These are phyloP conservation scores for Psittacula echo DNA, from an alignment of 2,797 vertebrate species.

Conservation along the genomic window DNA sequence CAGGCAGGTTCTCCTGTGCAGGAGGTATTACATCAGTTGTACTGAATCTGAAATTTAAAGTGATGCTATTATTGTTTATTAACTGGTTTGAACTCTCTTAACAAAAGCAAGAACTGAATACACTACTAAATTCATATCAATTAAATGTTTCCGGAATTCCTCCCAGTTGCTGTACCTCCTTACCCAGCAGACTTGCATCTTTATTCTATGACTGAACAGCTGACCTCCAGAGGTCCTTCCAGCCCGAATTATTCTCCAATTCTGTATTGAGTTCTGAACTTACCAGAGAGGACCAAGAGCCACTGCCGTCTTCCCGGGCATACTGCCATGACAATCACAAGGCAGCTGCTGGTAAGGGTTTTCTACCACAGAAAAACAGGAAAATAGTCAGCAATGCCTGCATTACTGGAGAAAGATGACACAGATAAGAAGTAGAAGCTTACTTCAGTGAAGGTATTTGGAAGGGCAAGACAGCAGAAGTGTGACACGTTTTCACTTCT, in stretches of 20 bases:
- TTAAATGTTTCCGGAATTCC: background rate
- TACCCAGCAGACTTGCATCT: background rate
- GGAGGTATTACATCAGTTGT: fast-evolving
- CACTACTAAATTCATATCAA: background rate
- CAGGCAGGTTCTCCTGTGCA: background rate
- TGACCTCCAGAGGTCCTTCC: background rate
- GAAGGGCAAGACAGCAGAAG: background rate
- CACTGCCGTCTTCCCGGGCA: slow-evolving; percentile 94
- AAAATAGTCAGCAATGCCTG: background rate
- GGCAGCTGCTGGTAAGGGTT: slow-evolving; percentile 90
- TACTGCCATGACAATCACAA: slow-evolving; percentile 91
- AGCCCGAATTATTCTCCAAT: background rate
- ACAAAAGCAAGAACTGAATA: background rate
- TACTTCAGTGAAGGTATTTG: background rate
- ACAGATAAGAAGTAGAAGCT: background rate
- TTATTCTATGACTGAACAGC: background rate
- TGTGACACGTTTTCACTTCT: background rate
- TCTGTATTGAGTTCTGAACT: background rate
- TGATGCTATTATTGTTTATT: background rate
- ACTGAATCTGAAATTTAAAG: background rate
- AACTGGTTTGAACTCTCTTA: background rate
- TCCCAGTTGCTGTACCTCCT: background rate
- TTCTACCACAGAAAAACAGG: slow-evolving; percentile 64
- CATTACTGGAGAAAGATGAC: background rate
- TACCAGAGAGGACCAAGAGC: slow-evolving; percentile 94